phyloP scores from a whole-genome alignment of 2,797 vertebrate species.

The Sebastes goodei region DNA sequence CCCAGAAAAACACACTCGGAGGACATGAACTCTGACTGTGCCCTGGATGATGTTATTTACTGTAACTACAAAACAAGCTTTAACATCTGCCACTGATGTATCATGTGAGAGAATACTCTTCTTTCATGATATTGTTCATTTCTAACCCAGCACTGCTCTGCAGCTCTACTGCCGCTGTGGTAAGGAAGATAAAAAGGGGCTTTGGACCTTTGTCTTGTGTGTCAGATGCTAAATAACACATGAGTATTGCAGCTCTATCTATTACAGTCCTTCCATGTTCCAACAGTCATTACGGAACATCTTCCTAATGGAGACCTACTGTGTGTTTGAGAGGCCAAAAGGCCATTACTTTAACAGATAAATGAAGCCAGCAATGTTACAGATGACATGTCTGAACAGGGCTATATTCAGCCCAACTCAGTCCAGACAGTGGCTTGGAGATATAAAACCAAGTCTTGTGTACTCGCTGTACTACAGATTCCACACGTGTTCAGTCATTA shows the following conservation, averaged over 20 bases:
- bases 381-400: not conserved
- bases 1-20: not conserved
- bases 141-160: not conserved
- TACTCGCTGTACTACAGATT: not conserved
- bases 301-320: slow-evolving; percentile 14
- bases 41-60: not conserved
- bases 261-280: not conserved
- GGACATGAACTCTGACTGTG: not conserved
- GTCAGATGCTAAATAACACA: slow-evolving; percentile 30
- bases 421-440: not conserved
- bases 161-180: too few species aligned
- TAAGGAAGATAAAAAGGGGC: not conserved
- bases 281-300: slow-evolving; percentile 5
- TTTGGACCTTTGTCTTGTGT: slow-evolving; percentile 21
- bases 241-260: slow-evolving; percentile 2
- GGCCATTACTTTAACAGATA: not conserved
- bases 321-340: not conserved
- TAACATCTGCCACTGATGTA: not conserved
- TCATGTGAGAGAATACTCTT: not conserved
- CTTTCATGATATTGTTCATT: not conserved
- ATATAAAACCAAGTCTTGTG: not conserved
- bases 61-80: not conserved
- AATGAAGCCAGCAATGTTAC: not conserved
- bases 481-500: not conserved
- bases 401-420: slow-evolving; percentile 3